Base-by-base conservation (phyloP, 2,113 vertebrate species). In the Coregonus clupeaformis region DNA sequence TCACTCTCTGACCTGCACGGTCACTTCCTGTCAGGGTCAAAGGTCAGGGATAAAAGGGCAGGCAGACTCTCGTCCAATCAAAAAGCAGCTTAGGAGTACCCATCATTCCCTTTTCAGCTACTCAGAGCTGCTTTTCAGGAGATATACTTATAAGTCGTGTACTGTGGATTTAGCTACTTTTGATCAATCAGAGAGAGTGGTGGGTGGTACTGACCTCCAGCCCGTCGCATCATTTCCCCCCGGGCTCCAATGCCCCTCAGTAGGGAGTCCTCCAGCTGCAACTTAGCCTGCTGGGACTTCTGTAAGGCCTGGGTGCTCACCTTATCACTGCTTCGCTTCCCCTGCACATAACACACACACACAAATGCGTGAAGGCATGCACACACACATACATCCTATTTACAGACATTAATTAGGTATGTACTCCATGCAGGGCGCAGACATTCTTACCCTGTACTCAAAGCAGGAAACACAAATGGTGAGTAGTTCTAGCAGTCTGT, bases 181-280 rank as follows among this genome's bases (percentile, higher is more conserved):
- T 11, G 7, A 22, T 11, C 57, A 60, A 60, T 60, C 57, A 55
- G n/a, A 25, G 22, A 59, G 32, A 45, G 20, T 12, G 20, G 11
- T 11, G 16, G 5, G 18, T 4, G 20, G 66, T 4, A 64, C 73
- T 80, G 81, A 93, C 93, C 93, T 89, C 92, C 92, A 66, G 92
- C 93, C 79, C 98, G 94, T 77, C 94, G 95, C 94, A 98, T 98
- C 98, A 98, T 99, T 91, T 98, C 95, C 74, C 98, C 98, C 20
- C 97, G 92, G 75, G 98, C 97, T 72, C 97, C 98, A 92, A 95
- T 95, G 32, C 96, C 96, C 64, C 96, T 93, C 86, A 99, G 89
- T 81, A 99, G 93, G 72, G 97, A 97, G 83, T 98, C 95, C 86
- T 99, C 98, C 74, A 98, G 89, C 47, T 94, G 94, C 49, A 96